phyloP scores from a whole-genome alignment of 2,113 vertebrate genomes.

The Centropus unirufus region DNA sequence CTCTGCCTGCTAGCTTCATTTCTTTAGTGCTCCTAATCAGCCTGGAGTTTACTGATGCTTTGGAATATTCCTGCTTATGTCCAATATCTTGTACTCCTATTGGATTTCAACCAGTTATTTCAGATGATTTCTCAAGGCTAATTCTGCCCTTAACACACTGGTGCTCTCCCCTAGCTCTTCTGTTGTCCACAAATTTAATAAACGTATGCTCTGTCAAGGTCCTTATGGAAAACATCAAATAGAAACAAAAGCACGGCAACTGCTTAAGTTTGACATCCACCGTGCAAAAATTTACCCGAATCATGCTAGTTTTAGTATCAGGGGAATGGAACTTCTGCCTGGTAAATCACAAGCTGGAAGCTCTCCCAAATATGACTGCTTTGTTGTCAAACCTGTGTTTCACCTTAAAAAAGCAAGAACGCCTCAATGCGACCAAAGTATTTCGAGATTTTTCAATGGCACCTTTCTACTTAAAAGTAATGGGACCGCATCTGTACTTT shows the following conservation, averaged over 20 bases:
- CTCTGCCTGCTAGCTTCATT: not conserved
- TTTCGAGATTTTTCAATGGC: not conserved
- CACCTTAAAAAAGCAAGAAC: not conserved
- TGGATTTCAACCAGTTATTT: constrained; percentile 15
- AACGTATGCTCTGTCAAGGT: not conserved
- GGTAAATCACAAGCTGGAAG: not conserved
- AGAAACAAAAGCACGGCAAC: not conserved
- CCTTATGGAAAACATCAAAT: not conserved
- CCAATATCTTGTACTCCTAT: not conserved
- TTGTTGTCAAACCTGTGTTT: not conserved
- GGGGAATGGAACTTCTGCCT: not conserved
- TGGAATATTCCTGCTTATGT: not conserved
- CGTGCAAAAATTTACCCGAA: not conserved
- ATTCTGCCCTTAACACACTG: constrained; percentile 2
- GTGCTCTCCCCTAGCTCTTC: not conserved
- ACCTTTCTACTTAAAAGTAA: not conserved
- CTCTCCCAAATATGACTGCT: not conserved
- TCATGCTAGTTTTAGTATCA: not conserved
- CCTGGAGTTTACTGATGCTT: not conserved
- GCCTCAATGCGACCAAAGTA: not conserved
- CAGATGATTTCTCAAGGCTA: not conserved
- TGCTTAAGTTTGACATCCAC: not conserved
- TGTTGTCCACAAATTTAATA: not conserved
- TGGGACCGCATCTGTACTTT: not conserved
- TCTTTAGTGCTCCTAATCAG: not conserved